Percentiles rank a stretch among this genome's conserved stretches.
These are phyloP conservation scores for Musca vetustissima DNA, from an alignment of 1,140 invertebrate genomes.

Conservation along the genomic window DNA sequence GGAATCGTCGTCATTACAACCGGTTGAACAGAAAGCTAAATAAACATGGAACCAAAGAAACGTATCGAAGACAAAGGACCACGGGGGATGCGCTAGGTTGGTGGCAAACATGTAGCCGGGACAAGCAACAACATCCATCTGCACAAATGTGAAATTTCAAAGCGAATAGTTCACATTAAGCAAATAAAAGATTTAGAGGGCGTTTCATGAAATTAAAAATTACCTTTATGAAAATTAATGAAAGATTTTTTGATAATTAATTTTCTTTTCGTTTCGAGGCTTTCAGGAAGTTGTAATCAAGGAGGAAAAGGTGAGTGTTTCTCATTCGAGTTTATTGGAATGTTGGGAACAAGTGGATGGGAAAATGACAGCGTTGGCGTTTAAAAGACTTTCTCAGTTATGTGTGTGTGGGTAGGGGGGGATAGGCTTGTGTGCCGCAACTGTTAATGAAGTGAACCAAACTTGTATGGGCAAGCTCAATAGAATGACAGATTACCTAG, in stretches of 20 bases:
- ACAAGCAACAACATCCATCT: neutral
- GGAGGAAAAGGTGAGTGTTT: no score
- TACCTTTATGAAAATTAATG: constrained; percentile 22
- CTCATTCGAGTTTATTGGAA: no score
- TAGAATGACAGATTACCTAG: no score
- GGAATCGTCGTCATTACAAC: neutral
- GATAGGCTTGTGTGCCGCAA: no score
- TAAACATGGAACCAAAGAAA: neutral
- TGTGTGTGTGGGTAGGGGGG: no score
- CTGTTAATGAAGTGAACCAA: no score
- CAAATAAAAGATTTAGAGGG: constrained; percentile 19
- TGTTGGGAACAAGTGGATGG: no score
- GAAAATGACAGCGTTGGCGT: no score
- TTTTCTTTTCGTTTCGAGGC: neutral
- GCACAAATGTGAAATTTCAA: neutral
- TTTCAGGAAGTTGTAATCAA: no score
- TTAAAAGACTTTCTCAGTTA: no score
- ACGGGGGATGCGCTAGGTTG: neutral
- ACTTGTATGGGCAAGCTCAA: no score
- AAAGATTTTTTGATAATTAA: constrained; percentile 13
- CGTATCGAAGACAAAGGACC: neutral
- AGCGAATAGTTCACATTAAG: constrained; percentile 1
- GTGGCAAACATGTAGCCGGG: neutral
- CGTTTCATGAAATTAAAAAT: constrained; percentile 8
- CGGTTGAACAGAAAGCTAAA: constrained; percentile 1